These are phyloP conservation scores for Coreoperca whiteheadi DNA, from an alignment of 2,113 vertebrate species.

Conservation along the genomic window DNA sequence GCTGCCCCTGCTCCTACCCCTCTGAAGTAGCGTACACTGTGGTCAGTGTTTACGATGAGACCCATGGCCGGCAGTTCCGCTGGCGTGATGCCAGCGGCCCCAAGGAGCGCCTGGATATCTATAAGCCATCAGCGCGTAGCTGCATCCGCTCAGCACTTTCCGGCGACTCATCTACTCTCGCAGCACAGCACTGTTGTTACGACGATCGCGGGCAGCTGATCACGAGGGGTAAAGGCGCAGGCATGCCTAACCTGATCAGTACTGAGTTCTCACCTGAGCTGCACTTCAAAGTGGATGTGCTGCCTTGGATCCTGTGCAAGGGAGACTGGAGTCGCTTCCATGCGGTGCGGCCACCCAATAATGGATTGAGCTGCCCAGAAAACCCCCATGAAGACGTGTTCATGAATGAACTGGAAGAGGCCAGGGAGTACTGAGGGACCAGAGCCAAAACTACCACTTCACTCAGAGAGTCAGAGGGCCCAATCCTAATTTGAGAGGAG, in stretches of 20 bases:
- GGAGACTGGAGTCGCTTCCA: constrained; percentile 96
- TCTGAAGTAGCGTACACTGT: constrained; percentile 85
- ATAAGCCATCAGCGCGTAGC: constrained; percentile 90
- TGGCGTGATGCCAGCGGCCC: constrained; percentile 92
- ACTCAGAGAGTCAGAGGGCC: constrained; percentile 52
- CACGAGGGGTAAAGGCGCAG: constrained; percentile 92
- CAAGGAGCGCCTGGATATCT: constrained; percentile 91
- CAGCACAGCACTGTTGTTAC: constrained; percentile 93
- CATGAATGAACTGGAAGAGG: constrained; percentile 92
- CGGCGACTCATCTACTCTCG: constrained; percentile 87
- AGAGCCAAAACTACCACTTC: constrained; percentile 69
- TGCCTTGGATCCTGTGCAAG: constrained; percentile 96
- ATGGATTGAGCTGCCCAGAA: constrained; percentile 86
- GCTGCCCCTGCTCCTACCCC: constrained; percentile 91
- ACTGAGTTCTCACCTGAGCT: constrained; percentile 92
- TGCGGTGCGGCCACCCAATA: constrained; percentile 89
- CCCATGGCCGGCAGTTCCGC: constrained; percentile 83
- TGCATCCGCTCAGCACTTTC: constrained; percentile 92
- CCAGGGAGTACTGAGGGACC: constrained; percentile 89
- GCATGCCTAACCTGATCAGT: constrained; percentile 91
- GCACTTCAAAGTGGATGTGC: constrained; percentile 93
- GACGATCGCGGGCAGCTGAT: constrained; percentile 88
- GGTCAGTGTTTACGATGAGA: constrained; percentile 87
- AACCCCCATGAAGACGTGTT: constrained; percentile 91
- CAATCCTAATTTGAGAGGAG: constrained; percentile 65